Percentiles rank a stretch among this genome's conserved stretches.
phyloP scores from a whole-genome alignment of 2,797 vertebrate genomes.

The Pangasius krempfi region DNA sequence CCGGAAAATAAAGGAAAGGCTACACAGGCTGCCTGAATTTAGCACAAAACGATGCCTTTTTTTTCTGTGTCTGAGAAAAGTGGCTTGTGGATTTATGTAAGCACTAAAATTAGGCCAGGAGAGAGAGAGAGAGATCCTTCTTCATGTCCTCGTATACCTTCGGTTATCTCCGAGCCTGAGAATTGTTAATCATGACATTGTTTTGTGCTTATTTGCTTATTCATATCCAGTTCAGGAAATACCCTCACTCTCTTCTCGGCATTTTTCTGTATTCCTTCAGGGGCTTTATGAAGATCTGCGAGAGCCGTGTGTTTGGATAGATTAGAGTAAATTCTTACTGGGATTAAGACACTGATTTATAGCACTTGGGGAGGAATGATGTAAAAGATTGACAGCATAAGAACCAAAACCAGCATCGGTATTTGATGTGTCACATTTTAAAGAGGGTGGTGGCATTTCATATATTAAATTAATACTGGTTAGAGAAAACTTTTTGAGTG shows the following conservation, averaged over 20 bases:
- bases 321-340: background rate
- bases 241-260: background rate
- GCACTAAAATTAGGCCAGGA: slow-evolving; percentile 25
- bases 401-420: background rate
- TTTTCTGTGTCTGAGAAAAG: background rate
- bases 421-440: background rate
- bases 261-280: background rate
- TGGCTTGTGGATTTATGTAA: slow-evolving; percentile 30
- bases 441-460: background rate
- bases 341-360: background rate
- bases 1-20: background rate
- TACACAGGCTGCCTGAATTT: background rate
- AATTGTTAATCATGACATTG: background rate
- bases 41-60: background rate
- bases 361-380: background rate
- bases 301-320: background rate
- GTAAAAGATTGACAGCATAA: background rate
- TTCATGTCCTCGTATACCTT: background rate
- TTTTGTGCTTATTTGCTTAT: slow-evolving; percentile 6
- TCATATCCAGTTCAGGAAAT: background rate
- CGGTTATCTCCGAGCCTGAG: background rate
- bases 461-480: background rate
- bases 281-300: background rate
- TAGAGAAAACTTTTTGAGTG: background rate
- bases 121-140: background rate